Conservation (phyloP, 2,113 vertebrate genomes). For the Xiphophorus maculatus region DNA sequence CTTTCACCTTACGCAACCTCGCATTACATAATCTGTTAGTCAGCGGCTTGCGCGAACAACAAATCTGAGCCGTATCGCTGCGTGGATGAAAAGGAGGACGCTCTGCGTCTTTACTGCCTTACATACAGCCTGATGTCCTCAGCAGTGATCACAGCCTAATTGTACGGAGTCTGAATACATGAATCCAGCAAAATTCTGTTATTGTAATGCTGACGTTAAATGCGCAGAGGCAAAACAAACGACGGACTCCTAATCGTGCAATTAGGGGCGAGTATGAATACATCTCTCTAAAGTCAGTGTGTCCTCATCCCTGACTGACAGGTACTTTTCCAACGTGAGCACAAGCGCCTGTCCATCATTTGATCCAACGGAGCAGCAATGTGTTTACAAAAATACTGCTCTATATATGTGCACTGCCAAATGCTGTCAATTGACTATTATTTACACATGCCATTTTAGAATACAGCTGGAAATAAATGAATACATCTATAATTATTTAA, state of each 20-base stretch:
- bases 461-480: not conserved
- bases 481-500: not conserved
- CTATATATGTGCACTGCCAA: not conserved
- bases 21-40: slow-evolving; percentile 56
- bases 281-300: not conserved
- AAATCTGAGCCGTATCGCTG: slow-evolving; percentile 7
- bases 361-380: not conserved
- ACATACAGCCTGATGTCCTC: no score
- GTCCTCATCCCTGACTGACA: slow-evolving; percentile 16
- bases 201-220: slow-evolving; percentile 1
- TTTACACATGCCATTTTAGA: not conserved
- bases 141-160: no score
- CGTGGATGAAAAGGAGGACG: slow-evolving; percentile 3
- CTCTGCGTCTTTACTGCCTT: not conserved
- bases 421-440: no score
- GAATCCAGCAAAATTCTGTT: not conserved
- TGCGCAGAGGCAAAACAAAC: not conserved
- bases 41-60: slow-evolving; percentile 13
- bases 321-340: slow-evolving; percentile 20
- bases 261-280: not conserved
- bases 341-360: slow-evolving; percentile 56
- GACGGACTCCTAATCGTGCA: not conserved
- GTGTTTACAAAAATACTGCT: slow-evolving; percentile 4
- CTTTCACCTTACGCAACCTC: slow-evolving; percentile 45
- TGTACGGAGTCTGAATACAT: no score